Base-by-base conservation (phyloP, 2,113 vertebrate species). In the Atherinomorus stipes region DNA sequence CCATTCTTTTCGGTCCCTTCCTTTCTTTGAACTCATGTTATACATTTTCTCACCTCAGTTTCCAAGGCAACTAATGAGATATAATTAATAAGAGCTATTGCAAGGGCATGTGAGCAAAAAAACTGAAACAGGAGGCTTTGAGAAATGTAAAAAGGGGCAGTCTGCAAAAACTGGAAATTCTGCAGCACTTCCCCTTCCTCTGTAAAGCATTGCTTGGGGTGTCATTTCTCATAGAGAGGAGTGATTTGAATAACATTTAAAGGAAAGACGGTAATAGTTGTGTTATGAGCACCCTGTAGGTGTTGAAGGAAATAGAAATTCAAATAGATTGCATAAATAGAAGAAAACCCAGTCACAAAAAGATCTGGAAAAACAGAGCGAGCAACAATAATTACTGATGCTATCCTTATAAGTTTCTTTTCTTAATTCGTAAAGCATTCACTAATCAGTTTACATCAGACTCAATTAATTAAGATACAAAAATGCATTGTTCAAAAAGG, bases 11-110 rank as follows among this genome's bases (percentile, higher is more conserved):
- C 80, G 79, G 61, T 79, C 70, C 80, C 70, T 65, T 52, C 78
- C 53, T 44, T 78, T 76, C 69, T 77, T 87, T 85, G 64, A 76
- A 75, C 76, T 76, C 71, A 63, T 78, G 83, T 85, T 89, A 84
- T 75, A 86, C 81, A 81, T 90, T 83, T 68, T 85, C 83, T 93
- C 90, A 92, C 91, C 90, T 89, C 84, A 77, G 93, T 94, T 94
- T 91, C 94, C 92, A 93, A 89, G 91, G 93, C 94, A 93, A 94
- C 93, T 93, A 94, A 94, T 94, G 93, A 92, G 92, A 89, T 89
- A 91, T 94, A 93, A 94, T 95, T 94, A 95, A 94, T 94, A 93
- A 92, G 87, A 85, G 89, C 91, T 85, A 89, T 87, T 18, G 37
- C 89, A 89, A 83, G 84, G 83, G 77, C 88, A 85, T 71, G 76